Base-by-base conservation (phyloP, 2,797 vertebrate genomes). In the Myripristis murdjan region DNA sequence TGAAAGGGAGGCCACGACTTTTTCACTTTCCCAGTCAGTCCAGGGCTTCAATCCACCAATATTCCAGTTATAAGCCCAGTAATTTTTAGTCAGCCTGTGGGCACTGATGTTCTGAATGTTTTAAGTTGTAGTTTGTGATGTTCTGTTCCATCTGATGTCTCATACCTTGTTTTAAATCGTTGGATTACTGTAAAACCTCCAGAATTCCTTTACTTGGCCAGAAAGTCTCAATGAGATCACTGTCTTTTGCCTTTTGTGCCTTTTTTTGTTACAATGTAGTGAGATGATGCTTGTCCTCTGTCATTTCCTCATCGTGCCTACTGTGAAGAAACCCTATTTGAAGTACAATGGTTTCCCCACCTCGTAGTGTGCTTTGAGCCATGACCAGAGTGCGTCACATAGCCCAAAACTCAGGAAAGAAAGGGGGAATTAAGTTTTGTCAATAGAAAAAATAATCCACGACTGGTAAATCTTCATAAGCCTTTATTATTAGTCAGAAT, bases 251-350 rank as follows among this genome's bases (percentile, higher is more conserved):
- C 15, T 24, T 11, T 41, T 8, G 5, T 60, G 31, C 59, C 39
- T 47, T 26, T 16, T 44, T 54, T 54, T 22, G 6, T 41, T 16
- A 39, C 39, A 16, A 5, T 35, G 9, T n/a, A 11, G 9, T 60
- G 18, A 47, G 8, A 9, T 37, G 8, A 37, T 37, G 8, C 37
- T 35, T 22, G 64, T 48, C 37, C 33, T 9, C 1, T n/a, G 5
- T 77, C 64, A 67, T 63, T n/a, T n/a, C n/a, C n/a, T n/a, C n/a
- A n/a, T n/a, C n/a, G n/a, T n/a, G n/a, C n/a, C 83, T 73, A 41
- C 18, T 65, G 37, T 33, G 65, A 64, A 51, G 55, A 26, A 41
- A 31, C 15, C 33, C n/a, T n/a, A n/a, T n/a, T n/a, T 37, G 35
- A 69, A 46, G 43, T 64, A 46, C 44, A 65, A 10, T 6, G 39